These are phyloP conservation scores for Marmota monax DNA, from an alignment of 2,113 vertebrate species.

Conservation along the genomic window DNA sequence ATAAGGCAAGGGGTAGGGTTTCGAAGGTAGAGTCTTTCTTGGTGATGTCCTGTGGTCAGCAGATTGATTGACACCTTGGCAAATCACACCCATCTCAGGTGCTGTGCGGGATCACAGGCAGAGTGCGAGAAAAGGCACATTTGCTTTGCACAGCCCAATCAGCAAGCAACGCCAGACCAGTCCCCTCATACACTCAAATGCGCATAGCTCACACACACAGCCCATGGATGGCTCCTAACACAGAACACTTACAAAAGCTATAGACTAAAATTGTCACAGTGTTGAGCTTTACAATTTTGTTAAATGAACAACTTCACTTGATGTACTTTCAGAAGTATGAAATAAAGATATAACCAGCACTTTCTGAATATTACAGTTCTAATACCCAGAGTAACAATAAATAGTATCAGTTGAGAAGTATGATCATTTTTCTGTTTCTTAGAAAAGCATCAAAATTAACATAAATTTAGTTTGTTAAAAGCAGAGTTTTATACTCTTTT, in stretches of 20 bases:
- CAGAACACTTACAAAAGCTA: not conserved
- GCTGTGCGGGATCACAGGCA: too few relatives aligned
- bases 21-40: too few relatives aligned
- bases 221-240: too few relatives aligned
- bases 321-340: not conserved
- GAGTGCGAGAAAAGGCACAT: too few relatives aligned
- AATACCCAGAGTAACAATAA: not conserved
- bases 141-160: too few relatives aligned
- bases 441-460: constrained; percentile 45
- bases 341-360: not conserved
- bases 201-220: too few relatives aligned
- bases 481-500: not conserved
- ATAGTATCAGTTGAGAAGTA: not conserved
- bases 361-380: not conserved
- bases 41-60: too few relatives aligned
- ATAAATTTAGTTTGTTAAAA: constrained; percentile 45
- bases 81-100: too few relatives aligned
- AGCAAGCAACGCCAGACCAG: too few relatives aligned
- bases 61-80: too few relatives aligned
- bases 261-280: not conserved
- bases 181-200: too few relatives aligned
- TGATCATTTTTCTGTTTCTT: constrained; percentile 5
- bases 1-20: too few relatives aligned
- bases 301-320: constrained; percentile 49
- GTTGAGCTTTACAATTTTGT: not conserved